A percentile compares a stretch with the other conserved stretches of the same genome.
These are phyloP conservation scores for Sus cebifrons DNA, from an alignment of 2,797 vertebrate genomes.

Conservation along the genomic window DNA sequence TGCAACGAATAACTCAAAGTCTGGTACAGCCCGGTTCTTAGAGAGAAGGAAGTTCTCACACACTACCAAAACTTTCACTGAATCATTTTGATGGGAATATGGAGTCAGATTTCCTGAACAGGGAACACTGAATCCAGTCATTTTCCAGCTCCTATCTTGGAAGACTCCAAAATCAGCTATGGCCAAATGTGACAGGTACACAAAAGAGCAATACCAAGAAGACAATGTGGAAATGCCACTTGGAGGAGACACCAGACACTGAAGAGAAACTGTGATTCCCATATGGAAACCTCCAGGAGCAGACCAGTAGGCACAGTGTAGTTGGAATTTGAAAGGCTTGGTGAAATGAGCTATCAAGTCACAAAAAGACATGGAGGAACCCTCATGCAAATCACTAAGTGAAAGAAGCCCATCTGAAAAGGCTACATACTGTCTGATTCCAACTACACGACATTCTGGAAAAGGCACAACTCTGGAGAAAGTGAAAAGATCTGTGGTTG, in stretches of 20 bases:
- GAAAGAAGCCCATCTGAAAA: background rate
- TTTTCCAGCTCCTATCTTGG: background rate
- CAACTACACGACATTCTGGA: background rate
- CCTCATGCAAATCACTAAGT: background rate
- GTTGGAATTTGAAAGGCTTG: background rate
- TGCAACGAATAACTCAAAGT: background rate
- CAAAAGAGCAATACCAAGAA: background rate
- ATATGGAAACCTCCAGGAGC: background rate
- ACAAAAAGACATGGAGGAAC: accelerated
- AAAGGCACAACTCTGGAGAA: background rate
- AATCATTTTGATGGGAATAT: accelerated
- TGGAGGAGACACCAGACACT: background rate
- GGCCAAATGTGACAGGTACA: background rate
- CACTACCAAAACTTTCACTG: background rate
- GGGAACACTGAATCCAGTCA: background rate
- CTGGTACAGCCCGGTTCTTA: background rate
- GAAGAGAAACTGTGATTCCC: background rate
- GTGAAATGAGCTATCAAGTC: background rate
- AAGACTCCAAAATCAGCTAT: background rate
- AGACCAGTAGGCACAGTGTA: accelerated
- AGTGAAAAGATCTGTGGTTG: background rate
- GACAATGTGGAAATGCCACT: background rate
- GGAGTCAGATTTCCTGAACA: background rate
- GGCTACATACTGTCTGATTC: no score
- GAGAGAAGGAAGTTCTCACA: background rate